These are phyloP conservation scores for Toxotes jaculatrix DNA, from an alignment of 2,113 vertebrate species.

Conservation along the genomic window DNA sequence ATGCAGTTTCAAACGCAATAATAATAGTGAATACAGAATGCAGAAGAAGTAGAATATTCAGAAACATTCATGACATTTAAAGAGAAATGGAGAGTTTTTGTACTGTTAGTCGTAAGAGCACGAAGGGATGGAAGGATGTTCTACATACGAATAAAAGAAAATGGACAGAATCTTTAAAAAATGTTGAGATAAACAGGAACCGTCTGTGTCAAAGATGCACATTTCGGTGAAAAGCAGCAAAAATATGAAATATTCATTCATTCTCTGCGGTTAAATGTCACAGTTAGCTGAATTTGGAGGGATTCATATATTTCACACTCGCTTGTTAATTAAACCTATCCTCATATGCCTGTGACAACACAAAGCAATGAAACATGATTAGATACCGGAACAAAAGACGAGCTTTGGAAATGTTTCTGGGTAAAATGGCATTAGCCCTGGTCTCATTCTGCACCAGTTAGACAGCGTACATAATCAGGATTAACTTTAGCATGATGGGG, in stretches of 20 bases:
- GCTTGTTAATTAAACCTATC: slow-evolving; percentile 71
- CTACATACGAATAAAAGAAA: not conserved
- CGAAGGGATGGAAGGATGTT: not conserved
- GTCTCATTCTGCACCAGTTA: slow-evolving; percentile 74
- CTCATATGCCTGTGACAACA: slow-evolving; percentile 47
- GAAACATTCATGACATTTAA: slow-evolving; percentile 2
- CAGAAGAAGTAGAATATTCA: not conserved
- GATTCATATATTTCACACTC: slow-evolving; percentile 63
- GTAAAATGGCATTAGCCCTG: slow-evolving; percentile 73
- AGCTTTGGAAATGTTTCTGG: slow-evolving; percentile 73
- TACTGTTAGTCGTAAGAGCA: not conserved
- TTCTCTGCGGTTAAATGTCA: slow-evolving; percentile 31
- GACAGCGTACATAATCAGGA: slow-evolving; percentile 79
- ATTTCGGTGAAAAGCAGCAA: not conserved
- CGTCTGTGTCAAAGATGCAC: not conserved
- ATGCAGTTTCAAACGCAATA: slow-evolving; percentile 18
- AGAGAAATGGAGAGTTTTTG: not conserved
- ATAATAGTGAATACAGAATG: not conserved
- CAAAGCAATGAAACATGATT: slow-evolving; percentile 72
- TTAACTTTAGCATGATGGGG: slow-evolving; percentile 74
- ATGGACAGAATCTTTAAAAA: not conserved
- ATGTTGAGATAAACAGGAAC: not conserved
- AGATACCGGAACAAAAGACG: slow-evolving; percentile 74
- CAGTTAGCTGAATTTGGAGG: slow-evolving; percentile 31
- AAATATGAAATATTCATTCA: not conserved